Percentiles rank a stretch among this genome's conserved stretches.
These are phyloP conservation scores for Drosophila kokeensis DNA, from an alignment of 2,888 invertebrate genomes.

Conservation along the genomic window DNA sequence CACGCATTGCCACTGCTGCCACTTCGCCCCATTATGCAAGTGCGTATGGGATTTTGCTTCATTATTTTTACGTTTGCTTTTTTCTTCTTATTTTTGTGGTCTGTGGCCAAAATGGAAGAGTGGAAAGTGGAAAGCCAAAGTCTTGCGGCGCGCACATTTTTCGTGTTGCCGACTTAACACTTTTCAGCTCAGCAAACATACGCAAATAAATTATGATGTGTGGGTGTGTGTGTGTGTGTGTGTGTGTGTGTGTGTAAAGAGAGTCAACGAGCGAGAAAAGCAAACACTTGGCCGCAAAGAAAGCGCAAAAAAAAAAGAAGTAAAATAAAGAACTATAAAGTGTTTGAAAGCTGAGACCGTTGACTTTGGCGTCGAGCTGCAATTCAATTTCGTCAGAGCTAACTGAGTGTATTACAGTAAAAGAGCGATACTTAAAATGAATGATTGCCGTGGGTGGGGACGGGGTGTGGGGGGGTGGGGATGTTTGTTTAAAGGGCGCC, in stretches of 20 bases:
- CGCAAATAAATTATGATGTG: constrained; percentile 62
- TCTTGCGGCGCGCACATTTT: constrained; percentile 74
- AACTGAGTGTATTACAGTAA: constrained; percentile 54
- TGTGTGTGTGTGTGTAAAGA: constrained; percentile 45
- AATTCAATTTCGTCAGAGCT: constrained; percentile 69
- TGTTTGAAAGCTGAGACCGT: constrained; percentile 63
- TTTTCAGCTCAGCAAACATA: constrained; percentile 64
- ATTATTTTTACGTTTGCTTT: not conserved
- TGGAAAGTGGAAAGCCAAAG: constrained; percentile 63
- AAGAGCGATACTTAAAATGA: constrained; percentile 39
- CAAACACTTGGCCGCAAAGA: constrained; percentile 62
- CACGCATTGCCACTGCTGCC: constrained; percentile 4
- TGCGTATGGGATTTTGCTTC: constrained; percentile 27
- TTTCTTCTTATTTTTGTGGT: constrained; percentile 14
- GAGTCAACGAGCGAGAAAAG: constrained; percentile 72
- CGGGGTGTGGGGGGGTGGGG: not conserved
- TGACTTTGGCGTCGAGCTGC: constrained; percentile 64
- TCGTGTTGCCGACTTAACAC: constrained; percentile 79
- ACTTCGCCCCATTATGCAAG: not conserved
- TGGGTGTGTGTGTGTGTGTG: constrained; percentile 29
- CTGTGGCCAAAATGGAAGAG: constrained; percentile 14
- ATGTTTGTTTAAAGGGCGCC: not conserved
- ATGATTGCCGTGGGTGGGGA: not conserved
- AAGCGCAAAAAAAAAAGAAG: constrained; percentile 26
- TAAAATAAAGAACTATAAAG: constrained; percentile 65